These are phyloP conservation scores for Philaethria dido DNA, from an alignment of 2,888 invertebrate genomes.

Conservation along the genomic window DNA sequence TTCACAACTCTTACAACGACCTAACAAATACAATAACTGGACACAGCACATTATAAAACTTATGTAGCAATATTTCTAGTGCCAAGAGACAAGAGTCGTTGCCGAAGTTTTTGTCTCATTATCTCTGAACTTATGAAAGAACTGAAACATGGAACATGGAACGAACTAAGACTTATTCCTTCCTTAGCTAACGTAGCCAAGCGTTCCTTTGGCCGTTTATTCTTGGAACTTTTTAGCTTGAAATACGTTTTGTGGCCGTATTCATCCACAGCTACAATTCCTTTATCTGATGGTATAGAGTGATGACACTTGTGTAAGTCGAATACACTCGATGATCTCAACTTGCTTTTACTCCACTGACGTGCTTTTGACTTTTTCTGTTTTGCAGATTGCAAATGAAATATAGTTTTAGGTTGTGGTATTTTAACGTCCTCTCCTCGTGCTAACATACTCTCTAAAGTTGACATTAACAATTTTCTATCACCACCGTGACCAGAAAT, in stretches of 20 bases:
- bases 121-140: slow-evolving; percentile 68
- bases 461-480: slow-evolving; percentile 60
- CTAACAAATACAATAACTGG: slow-evolving; percentile 42
- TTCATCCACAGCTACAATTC: slow-evolving; percentile 62
- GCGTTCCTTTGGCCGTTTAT: slow-evolving; percentile 60
- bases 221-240: slow-evolving; percentile 54
- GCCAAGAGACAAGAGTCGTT: slow-evolving; percentile 48
- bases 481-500: slow-evolving; percentile 75
- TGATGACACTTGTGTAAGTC: slow-evolving; percentile 62
- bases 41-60: slow-evolving; percentile 43
- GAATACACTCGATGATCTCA: slow-evolving; percentile 38
- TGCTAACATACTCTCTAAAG: slow-evolving; percentile 59
- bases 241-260: slow-evolving; percentile 69
- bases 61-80: slow-evolving; percentile 41
- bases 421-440: slow-evolving; percentile 63
- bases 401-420: slow-evolving; percentile 57
- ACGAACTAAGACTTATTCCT: slow-evolving; percentile 72
- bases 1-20: slow-evolving; percentile 52
- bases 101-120: slow-evolving; percentile 59
- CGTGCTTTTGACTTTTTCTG: slow-evolving; percentile 47
- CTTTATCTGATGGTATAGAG: slow-evolving; percentile 63
- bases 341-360: slow-evolving; percentile 13
- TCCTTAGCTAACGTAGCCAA: slow-evolving; percentile 54
- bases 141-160: slow-evolving; percentile 71
- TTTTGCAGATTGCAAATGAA: slow-evolving; percentile 48